These are phyloP conservation scores for Calonectris borealis DNA, from an alignment of 2,113 vertebrate species.

Conservation along the genomic window DNA sequence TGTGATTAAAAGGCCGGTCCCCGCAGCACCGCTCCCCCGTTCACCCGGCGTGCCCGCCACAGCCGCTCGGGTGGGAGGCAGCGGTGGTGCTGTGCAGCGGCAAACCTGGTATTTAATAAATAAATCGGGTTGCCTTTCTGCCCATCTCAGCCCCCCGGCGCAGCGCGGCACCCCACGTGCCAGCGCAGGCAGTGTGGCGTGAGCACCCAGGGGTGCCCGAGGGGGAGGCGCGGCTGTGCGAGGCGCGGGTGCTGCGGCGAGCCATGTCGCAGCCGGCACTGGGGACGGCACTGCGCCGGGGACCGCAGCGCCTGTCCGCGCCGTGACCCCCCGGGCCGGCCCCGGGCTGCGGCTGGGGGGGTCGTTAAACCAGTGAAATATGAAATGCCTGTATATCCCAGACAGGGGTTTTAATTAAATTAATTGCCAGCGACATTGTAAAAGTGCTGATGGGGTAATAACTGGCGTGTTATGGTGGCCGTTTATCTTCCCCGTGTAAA, in stretches of 20 bases:
- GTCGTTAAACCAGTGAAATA: constrained; percentile 76
- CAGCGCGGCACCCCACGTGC: not conserved
- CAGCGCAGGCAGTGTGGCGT: rapidly evolving
- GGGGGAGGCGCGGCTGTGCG: not conserved
- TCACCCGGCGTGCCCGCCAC: not conserved
- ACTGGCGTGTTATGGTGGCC: constrained; percentile 43
- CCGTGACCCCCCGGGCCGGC: not conserved
- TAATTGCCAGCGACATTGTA: constrained; percentile 78
- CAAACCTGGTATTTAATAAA: not conserved
- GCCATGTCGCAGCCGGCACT: not conserved
- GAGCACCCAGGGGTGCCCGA: not conserved
- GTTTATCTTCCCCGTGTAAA: constrained; percentile 66
- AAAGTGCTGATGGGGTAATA: constrained; percentile 82
- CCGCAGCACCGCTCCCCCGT: not conserved
- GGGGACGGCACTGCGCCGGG: not conserved
- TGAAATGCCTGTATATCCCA: constrained; percentile 68
- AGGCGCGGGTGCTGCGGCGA: not conserved
- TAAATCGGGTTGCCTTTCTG: not conserved
- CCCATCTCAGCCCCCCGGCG: not conserved
- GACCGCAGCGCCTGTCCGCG: not conserved
- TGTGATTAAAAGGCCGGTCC: not conserved
- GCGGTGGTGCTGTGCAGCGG: not conserved
- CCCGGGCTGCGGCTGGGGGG: not conserved
- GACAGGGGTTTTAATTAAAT: constrained; percentile 83
- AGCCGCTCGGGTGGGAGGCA: not conserved